These are phyloP conservation scores for Leptopilina drosophilae DNA, from an alignment of 2,888 invertebrate species.

Conservation along the genomic window DNA sequence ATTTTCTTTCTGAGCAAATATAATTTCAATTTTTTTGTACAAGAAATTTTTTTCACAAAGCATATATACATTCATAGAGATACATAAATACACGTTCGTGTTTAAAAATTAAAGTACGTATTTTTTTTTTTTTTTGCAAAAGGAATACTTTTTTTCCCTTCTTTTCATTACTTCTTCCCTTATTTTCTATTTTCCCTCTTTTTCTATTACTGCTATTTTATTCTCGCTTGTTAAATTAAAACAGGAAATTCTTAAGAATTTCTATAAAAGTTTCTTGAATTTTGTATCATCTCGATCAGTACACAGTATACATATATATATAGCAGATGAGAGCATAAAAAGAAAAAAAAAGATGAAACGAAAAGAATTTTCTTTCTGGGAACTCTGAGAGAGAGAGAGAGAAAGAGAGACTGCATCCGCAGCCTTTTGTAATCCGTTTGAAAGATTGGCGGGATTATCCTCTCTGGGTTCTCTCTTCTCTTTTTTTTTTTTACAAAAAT, in stretches of 20 bases:
- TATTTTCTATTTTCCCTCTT: not conserved
- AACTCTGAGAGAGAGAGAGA: not conserved
- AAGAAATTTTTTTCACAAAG: not conserved
- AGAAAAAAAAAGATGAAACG: too few relatives aligned
- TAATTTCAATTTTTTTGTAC: too few relatives aligned
- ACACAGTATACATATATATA: too few relatives aligned
- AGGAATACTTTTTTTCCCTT: not conserved
- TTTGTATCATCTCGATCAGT: conserved; percentile 9
- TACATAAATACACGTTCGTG: too few relatives aligned
- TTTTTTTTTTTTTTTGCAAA: not conserved
- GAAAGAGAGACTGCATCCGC: too few relatives aligned
- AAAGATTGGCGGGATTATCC: conserved; percentile 17
- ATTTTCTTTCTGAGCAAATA: too few relatives aligned
- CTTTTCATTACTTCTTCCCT: not conserved
- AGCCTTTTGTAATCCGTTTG: conserved; percentile 18
- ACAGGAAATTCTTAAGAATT: not conserved
- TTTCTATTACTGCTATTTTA: not conserved
- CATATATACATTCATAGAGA: not conserved
- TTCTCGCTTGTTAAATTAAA: not conserved
- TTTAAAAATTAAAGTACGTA: not conserved
- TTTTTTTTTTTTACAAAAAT: not conserved
- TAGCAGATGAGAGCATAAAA: too few relatives aligned
- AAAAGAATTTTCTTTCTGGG: not conserved
- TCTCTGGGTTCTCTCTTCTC: too few relatives aligned
- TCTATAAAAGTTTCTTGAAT: conserved; percentile 6